Evolutionary conservation across 2,888 invertebrate species (phyloP), one percentile per base, ranked within the genome.

Genomic region (Acleris sparsana): DNA sequence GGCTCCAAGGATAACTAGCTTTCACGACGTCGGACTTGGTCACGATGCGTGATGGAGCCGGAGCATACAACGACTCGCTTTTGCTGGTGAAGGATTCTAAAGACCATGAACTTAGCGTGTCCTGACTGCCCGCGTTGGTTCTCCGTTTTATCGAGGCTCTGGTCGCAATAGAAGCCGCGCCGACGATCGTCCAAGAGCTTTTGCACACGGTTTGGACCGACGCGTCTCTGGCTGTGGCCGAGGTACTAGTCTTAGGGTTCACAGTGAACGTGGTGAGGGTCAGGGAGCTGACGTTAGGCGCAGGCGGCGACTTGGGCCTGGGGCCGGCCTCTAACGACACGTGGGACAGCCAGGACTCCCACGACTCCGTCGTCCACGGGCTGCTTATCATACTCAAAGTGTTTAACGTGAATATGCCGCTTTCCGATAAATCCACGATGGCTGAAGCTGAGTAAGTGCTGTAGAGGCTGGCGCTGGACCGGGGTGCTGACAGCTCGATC

Each of bases 351-450:
- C 18, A 63, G 48, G 58, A 62, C 44, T 17, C 22, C 78, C 79
- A 80, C 1, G 83, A 74, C 29, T 83, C 81, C 0, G 82, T 84
- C 3, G 69, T 73, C 87, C 88, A 88, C 0, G 88, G 87, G 0
- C 83, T 77, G 11, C 73, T 77, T 39, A 87, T 76, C 87, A 85
- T 86, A 63, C 75, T 75, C 5, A 87, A 65, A 0, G 87, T 87
- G 55, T 82, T 72, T 1, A 78, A 71, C 0, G 73, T 73, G 20
- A 67, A 67, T 7, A 18, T 18, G 29, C 11, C n/a, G 33, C 16
- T 20, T 1, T 48, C 46, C 0, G 57, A n/a, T n/a, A 44, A 25
- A 20, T 25, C 57, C 6, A 17, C 49, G 39, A 51, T n/a, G 51
- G 52, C 49, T 11, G 60, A 52, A 1, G 52, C n/a, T 9, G 61